Evolutionary conservation across 1,140 invertebrate species (phyloP).

Genomic region (Octopus sinensis): DNA sequence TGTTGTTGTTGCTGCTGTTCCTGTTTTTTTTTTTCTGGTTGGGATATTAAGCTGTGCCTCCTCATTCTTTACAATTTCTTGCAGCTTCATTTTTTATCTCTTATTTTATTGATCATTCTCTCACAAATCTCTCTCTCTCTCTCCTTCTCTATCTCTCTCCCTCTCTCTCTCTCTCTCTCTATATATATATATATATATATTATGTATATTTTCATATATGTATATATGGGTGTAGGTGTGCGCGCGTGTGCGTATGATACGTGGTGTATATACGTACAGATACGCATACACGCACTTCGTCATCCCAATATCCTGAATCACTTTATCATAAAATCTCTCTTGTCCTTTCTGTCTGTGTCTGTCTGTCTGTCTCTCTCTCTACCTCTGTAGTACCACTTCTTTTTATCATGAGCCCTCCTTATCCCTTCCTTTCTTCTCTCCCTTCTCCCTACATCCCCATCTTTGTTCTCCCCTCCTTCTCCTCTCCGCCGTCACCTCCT

Average conservation of each 20-base stretch:
- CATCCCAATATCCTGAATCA: background rate
- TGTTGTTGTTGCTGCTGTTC: background rate
- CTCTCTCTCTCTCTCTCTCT: constrained; percentile 1
- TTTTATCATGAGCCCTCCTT: background rate
- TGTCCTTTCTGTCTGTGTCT: background rate
- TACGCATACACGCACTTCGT: background rate
- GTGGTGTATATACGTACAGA: background rate
- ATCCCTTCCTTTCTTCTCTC: background rate
- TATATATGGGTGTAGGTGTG: background rate
- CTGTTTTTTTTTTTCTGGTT: too few relatives aligned
- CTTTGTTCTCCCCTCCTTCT: background rate
- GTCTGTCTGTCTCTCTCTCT: constrained; percentile 6
- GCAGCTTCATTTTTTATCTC: background rate
- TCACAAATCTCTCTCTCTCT: background rate
- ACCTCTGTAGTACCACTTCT: background rate
- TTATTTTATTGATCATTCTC: background rate
- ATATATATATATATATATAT: background rate
- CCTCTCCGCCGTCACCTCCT: background rate
- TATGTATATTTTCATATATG: background rate
- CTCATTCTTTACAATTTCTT: background rate
- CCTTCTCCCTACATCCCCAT: background rate
- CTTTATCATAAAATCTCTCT: background rate
- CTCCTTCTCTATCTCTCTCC: background rate
- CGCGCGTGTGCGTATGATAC: background rate
- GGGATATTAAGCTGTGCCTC: background rate